Percentiles rank a stretch among this genome's conserved stretches.
These are phyloP conservation scores for Eupithecia pulchellata DNA, from an alignment of 2,888 invertebrate species.

Conservation along the genomic window DNA sequence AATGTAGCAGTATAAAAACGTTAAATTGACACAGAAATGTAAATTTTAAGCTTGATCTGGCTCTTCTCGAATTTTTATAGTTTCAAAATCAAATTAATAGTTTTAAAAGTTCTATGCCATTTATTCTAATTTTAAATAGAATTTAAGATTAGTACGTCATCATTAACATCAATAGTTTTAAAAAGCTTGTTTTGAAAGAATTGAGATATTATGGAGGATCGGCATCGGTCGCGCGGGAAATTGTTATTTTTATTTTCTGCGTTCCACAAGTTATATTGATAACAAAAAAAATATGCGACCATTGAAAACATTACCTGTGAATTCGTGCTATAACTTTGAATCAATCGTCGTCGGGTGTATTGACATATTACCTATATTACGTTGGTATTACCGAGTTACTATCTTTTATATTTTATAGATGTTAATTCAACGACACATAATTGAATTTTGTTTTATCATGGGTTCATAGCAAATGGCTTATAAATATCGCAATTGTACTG, in stretches of 20 bases:
- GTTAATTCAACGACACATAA: background rate
- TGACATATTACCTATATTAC: too few species aligned
- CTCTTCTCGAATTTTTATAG: slow-evolving; percentile 28
- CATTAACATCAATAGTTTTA: slow-evolving; percentile 20
- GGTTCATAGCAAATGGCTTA: background rate
- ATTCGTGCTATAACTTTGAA: too few species aligned
- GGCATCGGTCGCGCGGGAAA: background rate
- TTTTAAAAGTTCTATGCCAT: slow-evolving; percentile 35
- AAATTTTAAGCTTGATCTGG: slow-evolving; percentile 30
- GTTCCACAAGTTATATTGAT: background rate
- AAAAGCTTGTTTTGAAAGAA: slow-evolving; percentile 6
- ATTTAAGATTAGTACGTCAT: slow-evolving; percentile 31
- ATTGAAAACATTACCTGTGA: too few species aligned
- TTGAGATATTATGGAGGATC: background rate
- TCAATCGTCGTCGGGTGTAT: too few species aligned
- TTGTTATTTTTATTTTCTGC: background rate
- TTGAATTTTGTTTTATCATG: background rate
- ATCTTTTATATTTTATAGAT: too few species aligned
- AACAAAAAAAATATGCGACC: too few species aligned
- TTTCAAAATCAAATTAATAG: slow-evolving; percentile 6
- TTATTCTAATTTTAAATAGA: slow-evolving; percentile 31
- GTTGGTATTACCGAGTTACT: too few species aligned
- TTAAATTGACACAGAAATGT: slow-evolving; percentile 17
- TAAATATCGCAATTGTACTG: background rate
- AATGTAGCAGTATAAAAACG: slow-evolving; percentile 5